These are phyloP conservation scores for Leucozona laternaria DNA, from an alignment of 2,888 invertebrate species.

Conservation along the genomic window DNA sequence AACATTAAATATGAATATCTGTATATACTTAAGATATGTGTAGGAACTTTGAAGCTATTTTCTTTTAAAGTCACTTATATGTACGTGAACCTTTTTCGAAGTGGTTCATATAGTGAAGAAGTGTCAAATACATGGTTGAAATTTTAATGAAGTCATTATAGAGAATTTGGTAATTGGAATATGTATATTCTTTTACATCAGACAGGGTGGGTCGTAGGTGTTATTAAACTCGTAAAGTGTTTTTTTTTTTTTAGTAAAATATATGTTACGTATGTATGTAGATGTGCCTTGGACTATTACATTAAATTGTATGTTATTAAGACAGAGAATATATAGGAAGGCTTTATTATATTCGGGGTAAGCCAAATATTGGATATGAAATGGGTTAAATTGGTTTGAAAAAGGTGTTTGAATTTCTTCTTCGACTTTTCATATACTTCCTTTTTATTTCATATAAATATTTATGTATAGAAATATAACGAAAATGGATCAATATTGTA, in stretches of 20 bases:
- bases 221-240: background rate
- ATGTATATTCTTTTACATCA: conserved; percentile 2
- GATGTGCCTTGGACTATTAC: conserved; percentile 8
- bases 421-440: too few species aligned
- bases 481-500: too few species aligned
- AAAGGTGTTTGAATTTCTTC: too few species aligned
- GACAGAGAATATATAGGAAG: background rate
- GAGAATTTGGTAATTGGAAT: conserved; percentile 16
- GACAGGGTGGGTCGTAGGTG: background rate
- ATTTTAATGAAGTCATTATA: conserved; percentile 36
- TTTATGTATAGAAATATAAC: too few species aligned
- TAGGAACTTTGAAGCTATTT: conserved; percentile 23
- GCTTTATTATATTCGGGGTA: background rate
- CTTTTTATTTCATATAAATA: too few species aligned
- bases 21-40: background rate
- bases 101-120: conserved; percentile 18
- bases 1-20: conserved; percentile 38
- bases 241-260: background rate
- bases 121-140: conserved; percentile 41
- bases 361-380: background rate
- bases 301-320: conserved; percentile 34
- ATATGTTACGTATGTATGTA: background rate
- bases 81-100: conserved; percentile 33
- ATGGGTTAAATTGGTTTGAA: too few species aligned
- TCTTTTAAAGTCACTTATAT: conserved; percentile 30